Evolutionary conservation across 2,888 invertebrate genomes (phyloP).

Genomic region (Plemyria rubiginata): DNA sequence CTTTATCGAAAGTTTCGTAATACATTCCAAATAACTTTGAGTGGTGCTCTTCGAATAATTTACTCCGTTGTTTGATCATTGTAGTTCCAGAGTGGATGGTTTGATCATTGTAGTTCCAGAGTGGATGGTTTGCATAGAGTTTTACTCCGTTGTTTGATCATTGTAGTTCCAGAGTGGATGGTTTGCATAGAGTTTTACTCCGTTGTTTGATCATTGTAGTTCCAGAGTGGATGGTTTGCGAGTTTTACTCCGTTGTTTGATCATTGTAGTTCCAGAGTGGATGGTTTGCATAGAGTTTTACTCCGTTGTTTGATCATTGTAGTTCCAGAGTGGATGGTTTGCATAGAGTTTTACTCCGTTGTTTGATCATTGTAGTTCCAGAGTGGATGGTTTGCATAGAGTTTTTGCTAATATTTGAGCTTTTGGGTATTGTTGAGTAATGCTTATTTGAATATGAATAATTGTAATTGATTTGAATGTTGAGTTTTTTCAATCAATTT

Average conservation of each 20-base stretch:
- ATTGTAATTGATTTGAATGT: not conserved
- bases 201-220: too few species aligned
- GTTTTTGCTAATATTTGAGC: constrained; percentile 4
- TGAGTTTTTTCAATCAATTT: not conserved
- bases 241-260: constrained; percentile 8
- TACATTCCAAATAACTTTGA: not conserved
- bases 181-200: not conserved
- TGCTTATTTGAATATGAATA: not conserved
- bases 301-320: too few species aligned
- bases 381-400: too few species aligned
- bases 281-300: not conserved
- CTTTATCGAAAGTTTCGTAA: not conserved
- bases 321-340: too few species aligned
- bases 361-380: too few species aligned
- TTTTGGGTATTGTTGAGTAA: not conserved
- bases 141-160: too few species aligned
- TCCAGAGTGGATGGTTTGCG: not conserved
- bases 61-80: constrained; percentile 5
- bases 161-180: too few species aligned
- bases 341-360: too few species aligned
- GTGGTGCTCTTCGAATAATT: constrained; percentile 3
- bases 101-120: too few species aligned
- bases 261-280: constrained; percentile 1
- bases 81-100: constrained; percentile 3
- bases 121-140: too few species aligned